Percentiles rank a stretch among this genome's conserved stretches.
These are phyloP conservation scores for Hemitrygon akajei DNA, from an alignment of 2,797 vertebrate species.

Conservation along the genomic window DNA sequence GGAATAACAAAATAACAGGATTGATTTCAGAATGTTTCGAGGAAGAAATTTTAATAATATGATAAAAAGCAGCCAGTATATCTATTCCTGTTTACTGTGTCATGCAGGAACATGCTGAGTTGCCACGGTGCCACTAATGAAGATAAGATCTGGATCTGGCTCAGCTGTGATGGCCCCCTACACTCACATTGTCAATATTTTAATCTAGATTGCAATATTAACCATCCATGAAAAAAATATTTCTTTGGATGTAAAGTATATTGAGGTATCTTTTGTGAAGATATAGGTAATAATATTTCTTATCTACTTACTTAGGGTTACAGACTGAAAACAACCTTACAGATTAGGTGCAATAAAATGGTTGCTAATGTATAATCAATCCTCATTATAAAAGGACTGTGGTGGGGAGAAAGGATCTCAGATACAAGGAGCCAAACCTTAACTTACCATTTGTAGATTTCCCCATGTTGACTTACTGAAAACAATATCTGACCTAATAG, in stretches of 20 bases:
- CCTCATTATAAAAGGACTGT: not conserved
- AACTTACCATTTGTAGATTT: no score
- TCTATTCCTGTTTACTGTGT: no score
- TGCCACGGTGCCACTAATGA: no score
- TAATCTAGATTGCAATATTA: not conserved
- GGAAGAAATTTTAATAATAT: no score
- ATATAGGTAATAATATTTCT: not conserved
- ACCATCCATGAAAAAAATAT: not conserved
- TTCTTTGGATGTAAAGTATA: not conserved
- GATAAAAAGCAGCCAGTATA: no score
- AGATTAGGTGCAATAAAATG: not conserved
- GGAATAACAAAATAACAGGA: no score
- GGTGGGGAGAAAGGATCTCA: not conserved
- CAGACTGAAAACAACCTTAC: not conserved
- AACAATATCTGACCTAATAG: no score
- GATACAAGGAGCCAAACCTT: not conserved
- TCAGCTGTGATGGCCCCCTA: not conserved
- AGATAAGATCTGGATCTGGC: no score
- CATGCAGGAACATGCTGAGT: no score
- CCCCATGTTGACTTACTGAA: no score
- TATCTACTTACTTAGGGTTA: not conserved
- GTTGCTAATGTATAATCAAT: not conserved
- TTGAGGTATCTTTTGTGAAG: not conserved
- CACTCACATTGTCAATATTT: not conserved
- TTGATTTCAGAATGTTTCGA: no score